Percentiles rank a stretch among this genome's conserved stretches.
These are phyloP conservation scores for Eupithecia exiguata DNA, from an alignment of 2,888 invertebrate genomes.

Conservation along the genomic window DNA sequence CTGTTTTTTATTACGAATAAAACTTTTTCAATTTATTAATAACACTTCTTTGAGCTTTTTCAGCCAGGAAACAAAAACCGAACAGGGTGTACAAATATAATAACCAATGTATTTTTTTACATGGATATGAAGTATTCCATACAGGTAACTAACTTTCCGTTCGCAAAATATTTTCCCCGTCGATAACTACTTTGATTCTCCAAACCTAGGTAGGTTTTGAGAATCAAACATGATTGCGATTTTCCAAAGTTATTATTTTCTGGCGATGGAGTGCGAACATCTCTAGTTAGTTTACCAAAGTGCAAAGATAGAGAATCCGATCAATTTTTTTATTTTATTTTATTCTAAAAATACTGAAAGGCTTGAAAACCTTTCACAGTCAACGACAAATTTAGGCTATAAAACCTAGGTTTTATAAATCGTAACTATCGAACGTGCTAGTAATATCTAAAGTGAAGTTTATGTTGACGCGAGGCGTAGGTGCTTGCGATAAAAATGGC, in stretches of 20 bases:
- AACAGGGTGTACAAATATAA: too few relatives aligned
- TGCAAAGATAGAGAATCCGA: not conserved
- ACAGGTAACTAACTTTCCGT: too few relatives aligned
- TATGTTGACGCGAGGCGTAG: slow-evolving; percentile 28
- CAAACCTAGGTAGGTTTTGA: too few relatives aligned
- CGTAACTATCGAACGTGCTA: slow-evolving; percentile 32
- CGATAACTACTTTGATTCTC: too few relatives aligned
- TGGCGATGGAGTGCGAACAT: not conserved
- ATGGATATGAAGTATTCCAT: too few relatives aligned
- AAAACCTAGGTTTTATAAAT: slow-evolving; percentile 37
- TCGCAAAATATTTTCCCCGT: too few relatives aligned
- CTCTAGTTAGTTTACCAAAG: not conserved
- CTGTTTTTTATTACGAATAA: too few relatives aligned
- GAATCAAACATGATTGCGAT: too few relatives aligned
- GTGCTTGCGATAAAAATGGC: slow-evolving; percentile 25
- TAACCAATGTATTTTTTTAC: too few relatives aligned
- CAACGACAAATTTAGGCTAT: slow-evolving; percentile 18
- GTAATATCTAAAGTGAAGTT: slow-evolving; percentile 33
- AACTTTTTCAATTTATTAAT: not conserved
- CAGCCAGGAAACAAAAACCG: not conserved
- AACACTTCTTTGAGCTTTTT: not conserved
- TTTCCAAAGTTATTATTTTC: not conserved
- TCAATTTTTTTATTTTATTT: not conserved
- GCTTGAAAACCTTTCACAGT: not conserved
- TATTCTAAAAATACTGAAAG: not conserved